These are phyloP conservation scores for Phrynosoma platyrhinos DNA, from an alignment of 2,113 vertebrate species.

Conservation along the genomic window DNA sequence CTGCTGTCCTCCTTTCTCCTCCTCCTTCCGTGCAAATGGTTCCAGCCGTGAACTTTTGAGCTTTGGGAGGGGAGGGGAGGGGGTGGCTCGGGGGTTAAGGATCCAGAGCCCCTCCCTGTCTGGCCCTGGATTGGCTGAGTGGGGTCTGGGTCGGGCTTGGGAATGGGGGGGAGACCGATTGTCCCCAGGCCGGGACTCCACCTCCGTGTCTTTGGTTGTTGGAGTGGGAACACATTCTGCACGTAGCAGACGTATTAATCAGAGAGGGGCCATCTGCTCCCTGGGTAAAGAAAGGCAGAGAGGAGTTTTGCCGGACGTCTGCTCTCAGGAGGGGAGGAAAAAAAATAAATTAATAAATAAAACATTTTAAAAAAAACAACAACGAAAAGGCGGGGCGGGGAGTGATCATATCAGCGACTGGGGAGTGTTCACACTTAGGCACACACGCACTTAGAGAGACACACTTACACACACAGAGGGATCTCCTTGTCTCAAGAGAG, in stretches of 20 bases:
- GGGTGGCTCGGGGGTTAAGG: no score
- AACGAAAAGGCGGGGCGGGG: not conserved
- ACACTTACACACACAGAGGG: not conserved
- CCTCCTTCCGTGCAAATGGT: not conserved
- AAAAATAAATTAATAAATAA: not conserved
- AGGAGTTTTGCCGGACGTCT: conserved; percentile 13
- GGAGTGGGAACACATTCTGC: conserved; percentile 64
- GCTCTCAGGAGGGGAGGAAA: not conserved
- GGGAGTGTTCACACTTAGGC: not conserved
- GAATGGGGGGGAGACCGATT: not conserved
- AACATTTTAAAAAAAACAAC: no score
- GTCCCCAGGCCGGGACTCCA: conserved; percentile 37
- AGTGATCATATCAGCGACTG: not conserved
- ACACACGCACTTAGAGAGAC: no score
- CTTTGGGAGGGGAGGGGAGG: not conserved
- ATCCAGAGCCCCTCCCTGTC: not conserved
- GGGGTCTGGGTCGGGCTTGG: rapidly evolving
- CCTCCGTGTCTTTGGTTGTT: conserved; percentile 53
- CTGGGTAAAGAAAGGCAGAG: not conserved
- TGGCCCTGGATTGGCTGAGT: conserved; percentile 18
- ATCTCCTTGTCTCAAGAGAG: not conserved
- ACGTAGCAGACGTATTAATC: conserved; percentile 64
- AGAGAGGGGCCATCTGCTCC: conserved; percentile 48
- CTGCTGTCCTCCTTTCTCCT: not conserved
- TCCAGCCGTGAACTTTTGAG: not conserved